Base-by-base conservation (phyloP, 2,888 invertebrate species). In the Lacanobia wlatinum region DNA sequence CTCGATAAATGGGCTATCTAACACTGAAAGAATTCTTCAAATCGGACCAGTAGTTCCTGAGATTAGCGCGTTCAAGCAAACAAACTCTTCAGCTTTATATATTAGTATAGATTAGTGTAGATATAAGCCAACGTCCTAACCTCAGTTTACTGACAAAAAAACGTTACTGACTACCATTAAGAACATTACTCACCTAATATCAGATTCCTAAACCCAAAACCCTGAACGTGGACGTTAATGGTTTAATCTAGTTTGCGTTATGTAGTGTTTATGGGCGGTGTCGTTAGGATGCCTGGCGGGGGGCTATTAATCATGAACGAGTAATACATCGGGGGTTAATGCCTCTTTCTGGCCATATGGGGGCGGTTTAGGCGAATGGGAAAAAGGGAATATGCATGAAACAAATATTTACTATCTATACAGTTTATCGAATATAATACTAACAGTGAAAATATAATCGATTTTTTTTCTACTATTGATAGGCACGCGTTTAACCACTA, bases 181-280 rank as follows among this genome's bases (percentile, higher is more conserved):
- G n/a, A 38, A n/a, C 58, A 58, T 58, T 58, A 58, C 1, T 58
- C 58, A 38, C n/a, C 6, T 2, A n/a, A 58, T 58, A 58, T 38
- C 58, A 38, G 38, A 58, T 58, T n/a, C 58, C 58, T n/a, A 56
- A 56, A 56, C 56, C 56, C 12, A 38, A 38, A 38, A 38, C 38
- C 58, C 38, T 38, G 58, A 34, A 40, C 59, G 59, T 14, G 58
- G n/a, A 10, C 7, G 18, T 38, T 38, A 59, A 59, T 21, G 38
- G n/a, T 21, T 4, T 59, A 21, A 40, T 40, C 40, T 21, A 59
- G 59, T 59, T 59, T 14, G n/a, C 38, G 21, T 59, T 59, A 59
- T 59, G 59, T 21, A 21, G 21, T 59, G 59, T 59, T 59, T 59
- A 59, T 40, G 8, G 21, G 59, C 21, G 14, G 16, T 12, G 40